Conservation (phyloP, 1,140 invertebrate genomes). For the Leptoteleia sp. region DNA sequence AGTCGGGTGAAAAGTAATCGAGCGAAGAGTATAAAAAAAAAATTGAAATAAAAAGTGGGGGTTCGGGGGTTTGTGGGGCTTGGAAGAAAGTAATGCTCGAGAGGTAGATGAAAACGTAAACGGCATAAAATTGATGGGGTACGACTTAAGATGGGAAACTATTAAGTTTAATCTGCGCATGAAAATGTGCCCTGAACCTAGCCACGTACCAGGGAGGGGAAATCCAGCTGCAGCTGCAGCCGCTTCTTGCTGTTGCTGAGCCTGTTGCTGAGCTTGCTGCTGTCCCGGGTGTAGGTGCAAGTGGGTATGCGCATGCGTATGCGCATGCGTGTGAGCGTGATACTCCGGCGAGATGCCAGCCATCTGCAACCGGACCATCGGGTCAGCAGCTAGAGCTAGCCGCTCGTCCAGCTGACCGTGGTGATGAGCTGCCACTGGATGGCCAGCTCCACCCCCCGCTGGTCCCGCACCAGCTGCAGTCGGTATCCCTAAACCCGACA, state of each 20-base stretch:
- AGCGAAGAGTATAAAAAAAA: slow-evolving; percentile 10
- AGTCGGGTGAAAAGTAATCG: not conserved
- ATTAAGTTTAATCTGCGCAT: slow-evolving; percentile 53
- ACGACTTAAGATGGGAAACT: slow-evolving; percentile 46
- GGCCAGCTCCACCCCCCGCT: slow-evolving; percentile 79
- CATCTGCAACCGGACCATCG: slow-evolving; percentile 92
- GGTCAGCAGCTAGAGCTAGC: slow-evolving; percentile 86
- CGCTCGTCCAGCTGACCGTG: slow-evolving; percentile 86
- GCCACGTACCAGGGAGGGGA: slow-evolving; percentile 83
- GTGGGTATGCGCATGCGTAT: slow-evolving; percentile 95
- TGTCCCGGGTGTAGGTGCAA: slow-evolving; percentile 93
- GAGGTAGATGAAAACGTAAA: slow-evolving; percentile 31
- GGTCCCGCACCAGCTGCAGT: slow-evolving; percentile 80
- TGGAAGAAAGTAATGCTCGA: slow-evolving; percentile 24
- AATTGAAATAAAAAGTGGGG: slow-evolving; percentile 8
- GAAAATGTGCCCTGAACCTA: slow-evolving; percentile 72
- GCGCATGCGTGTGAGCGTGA: slow-evolving; percentile 91
- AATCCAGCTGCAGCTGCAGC: slow-evolving; percentile 82
- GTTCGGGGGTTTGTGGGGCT: too few relatives aligned
- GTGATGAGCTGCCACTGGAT: slow-evolving; percentile 80
- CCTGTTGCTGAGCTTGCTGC: slow-evolving; percentile 88
- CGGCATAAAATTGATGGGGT: slow-evolving; percentile 45
- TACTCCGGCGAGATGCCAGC: slow-evolving; percentile 90
- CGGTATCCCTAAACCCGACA: slow-evolving; percentile 81
- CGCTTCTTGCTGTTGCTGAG: slow-evolving; percentile 82